Conservation (phyloP, 1,140 invertebrate genomes). For the Luehdorfia chinensis region DNA sequence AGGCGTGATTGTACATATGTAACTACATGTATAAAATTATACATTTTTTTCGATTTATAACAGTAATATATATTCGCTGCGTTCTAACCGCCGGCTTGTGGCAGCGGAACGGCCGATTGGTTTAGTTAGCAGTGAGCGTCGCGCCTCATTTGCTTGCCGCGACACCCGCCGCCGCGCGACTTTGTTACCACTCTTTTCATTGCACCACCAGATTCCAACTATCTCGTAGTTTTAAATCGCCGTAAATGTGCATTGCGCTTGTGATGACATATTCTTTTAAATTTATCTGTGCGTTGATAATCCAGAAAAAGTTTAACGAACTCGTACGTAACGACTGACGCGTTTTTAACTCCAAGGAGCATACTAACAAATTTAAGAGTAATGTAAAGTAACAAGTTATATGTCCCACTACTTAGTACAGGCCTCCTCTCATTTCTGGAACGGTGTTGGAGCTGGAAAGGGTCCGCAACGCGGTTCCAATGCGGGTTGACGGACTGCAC, state of each 20-base stretch:
- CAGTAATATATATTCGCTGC: too few relatives aligned
- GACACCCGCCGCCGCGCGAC: constrained; percentile 44
- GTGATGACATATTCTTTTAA: constrained; percentile 8
- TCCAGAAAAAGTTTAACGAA: neutral
- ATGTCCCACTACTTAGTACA: too few relatives aligned
- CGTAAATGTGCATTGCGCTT: constrained; percentile 36
- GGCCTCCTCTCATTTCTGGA: too few relatives aligned
- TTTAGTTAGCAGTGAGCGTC: constrained; percentile 74
- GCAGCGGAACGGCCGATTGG: constrained; percentile 52
- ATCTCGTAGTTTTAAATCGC: constrained; percentile 62
- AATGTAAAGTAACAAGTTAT: too few relatives aligned
- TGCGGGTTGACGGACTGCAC: too few relatives aligned
- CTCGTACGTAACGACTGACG: neutral
- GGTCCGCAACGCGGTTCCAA: too few relatives aligned
- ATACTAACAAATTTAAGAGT: too few relatives aligned
- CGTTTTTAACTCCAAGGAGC: too few relatives aligned
- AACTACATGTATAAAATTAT: too few relatives aligned
- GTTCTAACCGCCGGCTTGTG: constrained; percentile 38
- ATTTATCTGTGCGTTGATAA: constrained; percentile 16
- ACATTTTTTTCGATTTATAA: too few relatives aligned
- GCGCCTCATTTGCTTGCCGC: constrained; percentile 72
- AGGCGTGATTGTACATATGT: too few relatives aligned
- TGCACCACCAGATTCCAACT: constrained; percentile 57
- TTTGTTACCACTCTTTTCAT: constrained; percentile 71
- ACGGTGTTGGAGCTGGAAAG: too few relatives aligned